Evolutionary conservation across 2,113 vertebrate genomes (phyloP), one percentile per base, ranked within the genome.

Genomic region (Hippopotamus amphibius): DNA sequence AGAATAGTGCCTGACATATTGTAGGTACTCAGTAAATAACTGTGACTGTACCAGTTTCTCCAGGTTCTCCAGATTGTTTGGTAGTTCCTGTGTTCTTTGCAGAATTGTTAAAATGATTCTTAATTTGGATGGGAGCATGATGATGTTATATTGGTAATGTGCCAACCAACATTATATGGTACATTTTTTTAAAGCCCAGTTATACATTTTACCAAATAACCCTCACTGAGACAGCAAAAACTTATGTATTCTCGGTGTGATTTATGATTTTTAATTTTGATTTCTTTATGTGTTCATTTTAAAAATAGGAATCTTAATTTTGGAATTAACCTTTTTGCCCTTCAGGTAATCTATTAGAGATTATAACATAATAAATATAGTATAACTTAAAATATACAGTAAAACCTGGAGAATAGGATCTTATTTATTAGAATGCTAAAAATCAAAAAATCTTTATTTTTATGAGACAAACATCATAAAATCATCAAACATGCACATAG

Each of bases 221-320:
- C 50, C n/a, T 97, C n/a, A 37, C 37, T 66, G 30, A 95, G 66
- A 82, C 24, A 84, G 37, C 10, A 81, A 88, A 80, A 92, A 83
- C 50, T 15, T 76, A 22, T 77, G 16, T 83, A 53, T 92, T 96
- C 37, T 89, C 33, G 22, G 4, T 93, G 46, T 84, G 84, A 74
- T 87, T 74, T 48, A 28, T 66, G 55, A 77, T 68, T 96, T 96
- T 89, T 28, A 79, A 57, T 93, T 94, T 96, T 69, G 59, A 87
- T 83, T 82, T 92, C 14, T 91, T 59, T 80, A 37, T 48, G 43
- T 87, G 10, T 95, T 71, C 91, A 55, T 90, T 84, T 97, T 92
- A 28, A 59, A 97, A 87, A 76, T 30, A 90, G 41, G 19, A 76
- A 95, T 43, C 72, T 95, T 88, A 88, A 79, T 79, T 95, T 97